Evolutionary conservation across 1,140 invertebrate genomes (phyloP), one percentile per base, ranked within the genome.

Genomic region (Drosophila mojavensis): DNA sequence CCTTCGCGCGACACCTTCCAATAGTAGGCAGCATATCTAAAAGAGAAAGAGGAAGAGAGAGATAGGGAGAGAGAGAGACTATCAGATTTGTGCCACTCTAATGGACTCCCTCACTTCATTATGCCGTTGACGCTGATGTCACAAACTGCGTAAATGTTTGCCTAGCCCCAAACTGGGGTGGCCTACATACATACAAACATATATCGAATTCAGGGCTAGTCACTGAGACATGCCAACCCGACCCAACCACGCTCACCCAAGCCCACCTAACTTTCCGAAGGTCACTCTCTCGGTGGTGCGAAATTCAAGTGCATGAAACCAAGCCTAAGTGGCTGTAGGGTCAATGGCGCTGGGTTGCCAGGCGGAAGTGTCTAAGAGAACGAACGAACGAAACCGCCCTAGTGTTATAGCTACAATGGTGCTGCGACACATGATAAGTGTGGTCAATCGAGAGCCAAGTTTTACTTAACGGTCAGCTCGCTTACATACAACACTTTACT

Each of bases 1-100:
- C 95, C 94, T 89, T 94, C 93, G 65, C 93, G 92, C 75, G 91
- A 93, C 61, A 94, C 93, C 78, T 93, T 93, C 50, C 94, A 91
- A 93, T 95, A 96, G 86, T 95, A 96, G 56, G 93, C 92, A 13
- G 95, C 71, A 93, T 96, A 97, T 88, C 96, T 96, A n/a, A 30
- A 64, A 30, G 53, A 9, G n/a, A 45, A 5, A 64, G n/a, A 43
- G n/a, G 13, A 48, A 58, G 41, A 7, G n/a, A 17, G 9, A 64
- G 15, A 39, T 15, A 11, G 51, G 51, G 41, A 15, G 15, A 17
- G 13, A 33, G 33, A 9, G 43, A 5, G 43, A 30, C 41, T 13
- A 62, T 62, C 51, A 65, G 56, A 75, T 79, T 72, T 50, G 28
- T 56, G 59, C 43, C 59, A 33, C 51, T 17, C 43, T 64, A 86